Base-by-base conservation (phyloP, 1,140 invertebrate species). In the Magallana gigas region DNA sequence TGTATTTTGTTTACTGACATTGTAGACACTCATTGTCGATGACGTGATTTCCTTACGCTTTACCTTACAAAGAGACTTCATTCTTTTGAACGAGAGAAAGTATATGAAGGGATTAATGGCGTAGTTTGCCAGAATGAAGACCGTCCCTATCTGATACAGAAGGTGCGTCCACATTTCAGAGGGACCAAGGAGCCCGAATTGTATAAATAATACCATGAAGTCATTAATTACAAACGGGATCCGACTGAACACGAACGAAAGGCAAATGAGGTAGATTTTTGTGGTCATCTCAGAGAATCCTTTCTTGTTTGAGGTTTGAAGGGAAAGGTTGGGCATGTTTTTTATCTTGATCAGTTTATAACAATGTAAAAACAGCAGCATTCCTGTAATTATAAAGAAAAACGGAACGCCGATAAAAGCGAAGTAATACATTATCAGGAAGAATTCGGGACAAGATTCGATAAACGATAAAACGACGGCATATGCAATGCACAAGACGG, bases 221-320 rank as follows among this genome's bases (percentile, higher is more conserved):
- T 76, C 68, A 29, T 76, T 76, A 29, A 76, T 36, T 7, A 76
- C 8, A 29, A 76, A 76, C 8, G 68, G 68, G 8, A 23, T 9
- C 36, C 29, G 68, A 8, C 68, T 29, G 9, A 76, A 76, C 11
- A 76, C 23, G 36, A 36, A 76, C 8, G 68, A 36, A 36, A 76
- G 14, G 23, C 68, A 76, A 36, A 76, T 76, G 68, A 76, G 68
- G 11, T 76, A 76, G 9, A 76, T 29, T 29, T 76, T 76, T 11
- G 23, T 76, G 9, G 68, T 76, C 2, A 76, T 1, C 14, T 76
- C 68, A 11, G 23, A 18, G 11, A 76, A 76, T 8, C 23, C 23
- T 23, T 23, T 23, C 23, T 23, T 23, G 23, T 23, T 23, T 23
- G 23, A 23, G 23, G 23, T 23, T 23, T 23, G 23, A 23, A 23